Base-by-base conservation (phyloP, 2,888 invertebrate genomes). In the Monopis laevigella region DNA sequence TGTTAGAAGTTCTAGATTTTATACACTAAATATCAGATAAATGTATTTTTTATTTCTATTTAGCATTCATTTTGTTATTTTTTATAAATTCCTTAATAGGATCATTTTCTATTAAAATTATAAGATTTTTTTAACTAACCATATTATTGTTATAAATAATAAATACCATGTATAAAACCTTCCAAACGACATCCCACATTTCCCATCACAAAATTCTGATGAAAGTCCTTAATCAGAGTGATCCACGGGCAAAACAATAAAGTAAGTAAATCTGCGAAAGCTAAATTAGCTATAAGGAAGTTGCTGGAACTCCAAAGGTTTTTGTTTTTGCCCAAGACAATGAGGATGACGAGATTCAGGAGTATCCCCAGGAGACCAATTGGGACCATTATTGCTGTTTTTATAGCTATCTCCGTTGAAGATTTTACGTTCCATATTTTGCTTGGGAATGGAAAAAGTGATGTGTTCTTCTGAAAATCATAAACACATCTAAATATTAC, bases 181-280 rank as follows among this genome's bases (percentile, higher is more conserved):
- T 93, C 92, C 50, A 87, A 82, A 49, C 86, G 85, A 59, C 93
- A 94, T 6, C 92, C 90, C 42, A 89, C 81, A 8, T 77, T 70
- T 12, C 88, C 90, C 43, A 93, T 65, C 47, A 88, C 82, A 62
- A 87, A 94, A 52, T 90, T 90, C 68, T 93, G 92, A 55, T 86
- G 90, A 53, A 92, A 86, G 58, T 92, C 89, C 30, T 86, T 80
- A n/a, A 87, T 82, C 47, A 93, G 71, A 67, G 90, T 88, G 53
- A 93, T 86, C 84, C 88, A 88, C 0, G 93, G 90, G 41, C 90
- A 89, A 6, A 90, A 68, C 1, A 89, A 46, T 2, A 90, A 60
- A 0, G 87, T 86, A 1, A 86, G 54, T 11, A 89, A 65, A 60
- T 92, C 92, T 0, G 88, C 87, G 0, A 86, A 54, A 0, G 91